Evolutionary conservation across 2,797 vertebrate species (phyloP).

Genomic region (Cyclopterus lumpus): DNA sequence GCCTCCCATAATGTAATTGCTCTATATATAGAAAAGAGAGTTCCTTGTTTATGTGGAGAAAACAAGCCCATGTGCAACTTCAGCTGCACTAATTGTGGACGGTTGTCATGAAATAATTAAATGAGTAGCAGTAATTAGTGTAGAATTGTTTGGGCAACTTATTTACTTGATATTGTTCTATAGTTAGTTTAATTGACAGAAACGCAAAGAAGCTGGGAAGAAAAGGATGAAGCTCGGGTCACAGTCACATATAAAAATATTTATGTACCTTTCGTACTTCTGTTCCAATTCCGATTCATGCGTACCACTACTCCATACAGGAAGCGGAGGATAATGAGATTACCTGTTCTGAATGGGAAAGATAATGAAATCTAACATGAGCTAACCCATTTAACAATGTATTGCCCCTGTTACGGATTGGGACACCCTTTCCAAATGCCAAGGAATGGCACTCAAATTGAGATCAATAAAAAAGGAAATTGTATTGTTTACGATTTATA

Average conservation of each 20-base stretch:
- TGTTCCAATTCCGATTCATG: slow-evolving; percentile 76
- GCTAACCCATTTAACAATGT: slow-evolving; percentile 82
- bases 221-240: neutral
- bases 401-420: slow-evolving; percentile 74
- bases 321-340: slow-evolving; percentile 91
- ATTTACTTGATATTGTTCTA: neutral
- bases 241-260: slow-evolving; percentile 8
- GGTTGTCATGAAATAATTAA: slow-evolving; percentile 12
- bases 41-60: slow-evolving; percentile 15
- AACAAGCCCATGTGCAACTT: neutral
- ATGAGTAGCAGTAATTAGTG: neutral
- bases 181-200: neutral
- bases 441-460: slow-evolving; percentile 64
- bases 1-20: slow-evolving; percentile 85
- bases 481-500: slow-evolving; percentile 4
- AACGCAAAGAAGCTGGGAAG: neutral
- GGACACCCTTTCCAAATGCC: slow-evolving; percentile 76
- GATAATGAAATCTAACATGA: slow-evolving; percentile 90
- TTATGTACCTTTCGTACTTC: slow-evolving; percentile 73
- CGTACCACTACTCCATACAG: slow-evolving; percentile 76
- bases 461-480: slow-evolving; percentile 49
- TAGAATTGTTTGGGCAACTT: neutral
- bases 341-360: slow-evolving; percentile 83
- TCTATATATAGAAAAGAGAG: slow-evolving; percentile 68
- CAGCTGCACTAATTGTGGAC: neutral